Evolutionary conservation across 2,797 vertebrate genomes (phyloP).

Genomic region (Potorous gilbertii): DNA sequence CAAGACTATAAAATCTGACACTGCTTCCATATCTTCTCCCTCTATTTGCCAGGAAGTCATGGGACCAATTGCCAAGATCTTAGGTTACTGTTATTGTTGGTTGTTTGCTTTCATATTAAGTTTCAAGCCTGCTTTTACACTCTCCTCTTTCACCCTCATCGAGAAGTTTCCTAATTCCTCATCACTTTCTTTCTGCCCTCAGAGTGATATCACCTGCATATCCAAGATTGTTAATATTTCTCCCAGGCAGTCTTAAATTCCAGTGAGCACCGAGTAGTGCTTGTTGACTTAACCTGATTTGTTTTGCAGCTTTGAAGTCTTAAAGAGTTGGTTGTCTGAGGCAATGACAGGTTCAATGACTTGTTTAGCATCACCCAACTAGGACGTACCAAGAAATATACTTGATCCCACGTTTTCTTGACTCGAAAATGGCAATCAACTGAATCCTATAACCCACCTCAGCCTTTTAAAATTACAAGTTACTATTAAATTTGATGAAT

Average conservation of each 20-base stretch:
- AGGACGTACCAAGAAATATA: neutral
- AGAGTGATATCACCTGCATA: neutral
- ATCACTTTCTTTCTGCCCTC: neutral
- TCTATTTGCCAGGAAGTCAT: neutral
- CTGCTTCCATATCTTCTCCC: neutral
- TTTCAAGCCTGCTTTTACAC: neutral
- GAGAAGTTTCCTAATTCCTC: neutral
- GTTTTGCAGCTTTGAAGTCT: neutral
- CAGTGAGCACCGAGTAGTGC: neutral
- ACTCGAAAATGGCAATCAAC: neutral
- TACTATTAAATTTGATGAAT: conserved; percentile 50
- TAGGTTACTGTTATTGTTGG: neutral
- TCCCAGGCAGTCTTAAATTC: neutral
- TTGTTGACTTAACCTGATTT: neutral
- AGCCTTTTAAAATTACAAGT: neutral
- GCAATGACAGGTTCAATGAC: neutral
- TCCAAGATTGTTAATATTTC: neutral
- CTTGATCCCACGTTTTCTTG: neutral
- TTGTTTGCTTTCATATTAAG: neutral
- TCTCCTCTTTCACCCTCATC: neutral
- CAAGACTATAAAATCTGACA: neutral
- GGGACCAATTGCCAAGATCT: neutral
- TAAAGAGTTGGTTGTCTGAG: neutral
- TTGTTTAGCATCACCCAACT: neutral
- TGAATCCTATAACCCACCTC: neutral